Evolutionary conservation across 2,113 vertebrate genomes (phyloP).

Genomic region (Oncorhynchus nerka): DNA sequence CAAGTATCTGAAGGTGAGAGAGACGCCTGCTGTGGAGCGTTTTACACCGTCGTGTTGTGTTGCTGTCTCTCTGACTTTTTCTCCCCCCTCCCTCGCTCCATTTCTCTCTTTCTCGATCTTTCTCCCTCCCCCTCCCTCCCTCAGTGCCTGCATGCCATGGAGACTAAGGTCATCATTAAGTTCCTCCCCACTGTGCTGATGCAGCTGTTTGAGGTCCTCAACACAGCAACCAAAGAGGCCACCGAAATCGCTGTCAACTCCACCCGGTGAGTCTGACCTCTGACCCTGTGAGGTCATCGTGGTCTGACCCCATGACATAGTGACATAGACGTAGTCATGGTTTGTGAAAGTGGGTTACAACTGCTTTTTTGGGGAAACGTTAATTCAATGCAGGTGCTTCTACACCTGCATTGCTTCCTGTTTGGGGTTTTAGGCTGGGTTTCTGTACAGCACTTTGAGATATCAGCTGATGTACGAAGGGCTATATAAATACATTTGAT

Average conservation of each 20-base stretch:
- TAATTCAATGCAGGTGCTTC: too few species aligned
- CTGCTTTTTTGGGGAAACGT: too few species aligned
- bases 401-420: too few species aligned
- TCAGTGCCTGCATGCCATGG: slow-evolving; percentile 97
- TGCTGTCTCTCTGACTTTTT: background rate
- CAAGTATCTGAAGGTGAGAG: slow-evolving; percentile 90
- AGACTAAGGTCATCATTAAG: slow-evolving; percentile 91
- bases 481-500: too few species aligned
- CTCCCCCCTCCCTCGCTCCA: background rate
- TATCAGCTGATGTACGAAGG: too few species aligned
- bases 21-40: background rate
- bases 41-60: background rate
- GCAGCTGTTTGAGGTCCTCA: slow-evolving; percentile 93
- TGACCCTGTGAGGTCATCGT: background rate
- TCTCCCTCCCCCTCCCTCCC: background rate
- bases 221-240: slow-evolving; percentile 82
- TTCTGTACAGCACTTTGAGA: too few species aligned
- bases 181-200: slow-evolving; percentile 93
- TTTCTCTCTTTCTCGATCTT: background rate
- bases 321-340: too few species aligned
- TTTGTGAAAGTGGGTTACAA: too few species aligned
- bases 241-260: slow-evolving; percentile 91
- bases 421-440: too few species aligned
- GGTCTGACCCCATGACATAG: slow-evolving; percentile 32
- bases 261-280: slow-evolving; percentile 80